These are phyloP conservation scores for Trinorchestia longiramus DNA, from an alignment of 1,140 invertebrate genomes.

Conservation along the genomic window DNA sequence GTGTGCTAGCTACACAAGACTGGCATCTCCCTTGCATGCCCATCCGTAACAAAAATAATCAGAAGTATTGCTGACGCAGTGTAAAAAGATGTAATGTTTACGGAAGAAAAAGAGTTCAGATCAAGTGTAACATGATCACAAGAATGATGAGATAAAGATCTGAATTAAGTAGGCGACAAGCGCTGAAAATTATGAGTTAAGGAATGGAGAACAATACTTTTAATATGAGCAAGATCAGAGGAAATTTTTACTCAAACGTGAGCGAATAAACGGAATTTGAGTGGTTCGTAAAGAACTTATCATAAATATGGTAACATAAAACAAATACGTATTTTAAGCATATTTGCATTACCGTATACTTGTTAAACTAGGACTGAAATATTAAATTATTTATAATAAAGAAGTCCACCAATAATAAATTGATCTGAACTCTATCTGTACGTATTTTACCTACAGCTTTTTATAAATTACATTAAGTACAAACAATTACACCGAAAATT, in stretches of 20 bases:
- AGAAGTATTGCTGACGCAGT: not conserved
- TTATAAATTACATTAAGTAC: not conserved
- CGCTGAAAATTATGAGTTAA: not conserved
- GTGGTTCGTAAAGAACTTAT: not conserved
- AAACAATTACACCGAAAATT: not conserved
- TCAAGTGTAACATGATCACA: not conserved
- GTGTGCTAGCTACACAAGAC: too few species aligned
- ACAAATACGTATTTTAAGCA: too few species aligned
- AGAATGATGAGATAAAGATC: not conserved
- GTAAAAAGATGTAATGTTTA: not conserved
- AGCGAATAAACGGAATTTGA: not conserved
- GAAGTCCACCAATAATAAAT: too few species aligned
- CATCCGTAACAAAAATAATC: not conserved
- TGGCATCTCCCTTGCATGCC: too few species aligned
- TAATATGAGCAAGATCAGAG: not conserved
- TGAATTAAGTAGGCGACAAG: not conserved
- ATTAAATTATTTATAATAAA: too few species aligned
- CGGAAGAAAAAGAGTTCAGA: not conserved
- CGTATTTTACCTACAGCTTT: not conserved
- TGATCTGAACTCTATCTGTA: not conserved
- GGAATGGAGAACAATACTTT: not conserved
- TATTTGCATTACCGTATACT: too few species aligned
- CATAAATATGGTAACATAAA: not conserved
- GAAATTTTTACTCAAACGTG: not conserved
- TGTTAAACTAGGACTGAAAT: not conserved